A percentile compares a stretch with the other conserved stretches of the same genome.
These are phyloP conservation scores for Drosophila affinis DNA, from an alignment of 2,888 invertebrate species.

Conservation along the genomic window DNA sequence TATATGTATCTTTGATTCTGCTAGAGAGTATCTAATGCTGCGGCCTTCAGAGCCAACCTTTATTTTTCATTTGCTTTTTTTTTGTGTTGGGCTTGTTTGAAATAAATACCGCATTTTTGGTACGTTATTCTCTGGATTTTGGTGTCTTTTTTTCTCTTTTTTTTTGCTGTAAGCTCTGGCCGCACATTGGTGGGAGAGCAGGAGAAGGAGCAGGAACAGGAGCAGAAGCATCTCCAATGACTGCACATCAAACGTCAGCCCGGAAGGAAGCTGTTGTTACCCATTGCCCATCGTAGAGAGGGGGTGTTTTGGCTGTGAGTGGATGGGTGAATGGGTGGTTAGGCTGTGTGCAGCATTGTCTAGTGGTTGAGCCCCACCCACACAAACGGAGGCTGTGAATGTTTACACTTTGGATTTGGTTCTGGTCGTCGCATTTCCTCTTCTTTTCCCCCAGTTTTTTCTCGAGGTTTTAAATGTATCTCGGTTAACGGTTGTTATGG, in stretches of 20 bases:
- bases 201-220: neutral
- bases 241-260: slow-evolving; percentile 61
- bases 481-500: slow-evolving; percentile 77
- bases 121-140: slow-evolving; percentile 7
- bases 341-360: slow-evolving; percentile 34
- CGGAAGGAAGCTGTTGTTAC: slow-evolving; percentile 75
- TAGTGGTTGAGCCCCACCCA: slow-evolving; percentile 34
- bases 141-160: slow-evolving; percentile 45
- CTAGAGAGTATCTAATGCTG: neutral
- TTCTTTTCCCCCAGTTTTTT: slow-evolving; percentile 3
- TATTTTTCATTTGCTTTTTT: slow-evolving; percentile 3
- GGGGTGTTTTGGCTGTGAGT: neutral
- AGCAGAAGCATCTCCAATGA: slow-evolving; percentile 19
- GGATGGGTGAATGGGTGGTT: neutral
- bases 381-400: slow-evolving; percentile 70
- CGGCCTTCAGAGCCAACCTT: neutral
- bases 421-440: slow-evolving; percentile 59
- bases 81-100: slow-evolving; percentile 55
- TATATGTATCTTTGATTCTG: neutral
- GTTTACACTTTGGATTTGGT: slow-evolving; percentile 80
- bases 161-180: slow-evolving; percentile 8
- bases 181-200: neutral
- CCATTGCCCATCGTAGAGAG: slow-evolving; percentile 5
- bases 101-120: slow-evolving; percentile 65
- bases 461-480: slow-evolving; percentile 74